Evolutionary conservation across 2,113 vertebrate species (phyloP).

Genomic region (Oncorhynchus mykiss): DNA sequence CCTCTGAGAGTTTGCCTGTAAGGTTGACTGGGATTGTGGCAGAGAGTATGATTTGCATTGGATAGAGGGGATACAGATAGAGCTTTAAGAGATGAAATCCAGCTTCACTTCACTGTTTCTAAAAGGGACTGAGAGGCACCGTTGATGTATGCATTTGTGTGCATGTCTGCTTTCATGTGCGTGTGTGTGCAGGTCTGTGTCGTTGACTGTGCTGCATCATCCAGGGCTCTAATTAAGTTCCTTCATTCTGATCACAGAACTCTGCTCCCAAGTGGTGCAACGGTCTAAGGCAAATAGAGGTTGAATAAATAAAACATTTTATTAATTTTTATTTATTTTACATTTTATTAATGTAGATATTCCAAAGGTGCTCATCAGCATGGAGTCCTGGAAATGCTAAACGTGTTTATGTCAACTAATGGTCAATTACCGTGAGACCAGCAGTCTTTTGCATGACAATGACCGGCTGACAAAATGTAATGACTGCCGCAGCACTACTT

Average conservation of each 20-base stretch:
- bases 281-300: conserved; percentile 19
- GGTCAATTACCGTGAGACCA: no score
- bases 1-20: conserved; percentile 11
- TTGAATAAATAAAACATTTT: no score
- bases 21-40: conserved; percentile 17
- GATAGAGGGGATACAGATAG: conserved; percentile 34
- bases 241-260: conserved; percentile 24
- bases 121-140: conserved; percentile 20
- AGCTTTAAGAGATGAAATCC: conserved; percentile 36
- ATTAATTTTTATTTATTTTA: no score
- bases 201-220: neutral
- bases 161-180: neutral
- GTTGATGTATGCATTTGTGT: conserved; percentile 16
- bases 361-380: no score
- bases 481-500: no score
- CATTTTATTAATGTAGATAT: no score
- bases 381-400: no score
- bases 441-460: no score
- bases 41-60: conserved; percentile 37
- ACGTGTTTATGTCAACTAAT: no score
- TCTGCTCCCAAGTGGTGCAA: conserved; percentile 34
- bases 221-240: conserved; percentile 1
- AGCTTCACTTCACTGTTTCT: conserved; percentile 42
- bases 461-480: no score
- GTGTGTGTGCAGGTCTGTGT: neutral